Evolutionary conservation across 2,888 invertebrate genomes (phyloP).

Genomic region (Alviniconcha strummeri): DNA sequence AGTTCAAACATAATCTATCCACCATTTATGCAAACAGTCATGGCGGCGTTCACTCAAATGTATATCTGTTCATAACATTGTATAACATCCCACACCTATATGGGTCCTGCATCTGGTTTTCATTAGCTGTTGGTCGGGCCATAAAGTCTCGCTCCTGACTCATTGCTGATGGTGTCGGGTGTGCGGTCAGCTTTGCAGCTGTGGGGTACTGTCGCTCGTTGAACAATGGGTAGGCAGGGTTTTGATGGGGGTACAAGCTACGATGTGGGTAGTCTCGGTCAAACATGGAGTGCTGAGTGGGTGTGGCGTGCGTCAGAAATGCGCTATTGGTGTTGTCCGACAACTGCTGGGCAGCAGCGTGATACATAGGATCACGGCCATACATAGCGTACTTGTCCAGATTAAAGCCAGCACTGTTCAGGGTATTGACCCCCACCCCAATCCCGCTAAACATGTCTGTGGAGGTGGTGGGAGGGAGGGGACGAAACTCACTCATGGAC

Average conservation of each 20-base stretch:
- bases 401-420: constrained; percentile 61
- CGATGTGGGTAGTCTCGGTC: constrained; percentile 64
- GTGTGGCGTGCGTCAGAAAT: constrained; percentile 65
- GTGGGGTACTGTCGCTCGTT: constrained; percentile 68
- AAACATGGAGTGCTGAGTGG: constrained; percentile 64
- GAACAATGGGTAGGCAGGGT: constrained; percentile 67
- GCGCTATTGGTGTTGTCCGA: constrained; percentile 64
- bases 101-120: constrained; percentile 67
- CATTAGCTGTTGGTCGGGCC: constrained; percentile 58
- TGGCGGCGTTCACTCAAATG: constrained; percentile 16
- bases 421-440: constrained; percentile 44
- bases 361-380: constrained; percentile 66
- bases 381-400: constrained; percentile 69
- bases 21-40: no score
- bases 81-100: constrained; percentile 70
- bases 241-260: constrained; percentile 65
- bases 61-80: constrained; percentile 40
- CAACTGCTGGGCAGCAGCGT: constrained; percentile 62
- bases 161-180: constrained; percentile 51
- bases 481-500: constrained; percentile 64
- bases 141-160: constrained; percentile 65
- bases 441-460: constrained; percentile 66
- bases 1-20: no score
- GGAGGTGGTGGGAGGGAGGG: constrained; percentile 63
- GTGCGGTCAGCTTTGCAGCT: constrained; percentile 55